Evolutionary conservation across 53 echinoderm and acorn worm genomes (phyloP), one percentile per base, ranked within the genome.

Genomic region (Pentamera pediparva): DNA sequence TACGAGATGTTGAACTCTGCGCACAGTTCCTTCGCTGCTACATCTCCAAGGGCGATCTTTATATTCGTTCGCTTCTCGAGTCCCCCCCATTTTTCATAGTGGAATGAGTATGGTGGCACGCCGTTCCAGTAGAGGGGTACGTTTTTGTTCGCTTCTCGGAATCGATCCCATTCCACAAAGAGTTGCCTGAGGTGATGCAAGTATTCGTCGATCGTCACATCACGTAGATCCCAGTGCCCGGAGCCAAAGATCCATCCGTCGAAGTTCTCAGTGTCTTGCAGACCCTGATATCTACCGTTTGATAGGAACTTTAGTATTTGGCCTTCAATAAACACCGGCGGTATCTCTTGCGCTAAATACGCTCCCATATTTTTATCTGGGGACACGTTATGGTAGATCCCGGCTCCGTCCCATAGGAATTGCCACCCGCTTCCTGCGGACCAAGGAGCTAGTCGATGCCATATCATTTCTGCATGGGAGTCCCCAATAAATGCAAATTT

Each of bases 171-270:
- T 27, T 40, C 30, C 22, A 12, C 5, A 43, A 67, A 67, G 0
- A 67, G 27, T 28, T 67, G 41, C 39, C 45, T 15, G 27, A 67
- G 67, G 17, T 43, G 25, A 27, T 19, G 9, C 0, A 43, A 3
- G 18, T 67, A 67, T 28, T 41, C 43, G 5, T 67, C 27, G 11
- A 67, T 7, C 11, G 67, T 43, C 2, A 41, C 41, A 43, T 67
- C 67, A 12, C 67, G 37, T 30, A 67, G 45, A 43, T 67, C 67
- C 67, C 67, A 67, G 17, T 67, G 67, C 9, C 67, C 67, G 40
- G 67, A 41, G 43, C 47, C 45, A 43, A 67, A 41, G 12, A 67
- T 27, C 67, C 67, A 67, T 0, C 40, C 67, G 20, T 67, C 67
- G 45, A 43, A 40, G 39, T 41, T n/a, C 6, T 67, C 30, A 1